Percentiles rank a stretch among this genome's conserved stretches.
Conservation (phyloP, 2,797 vertebrate genomes). For the Takifugu rubripes region DNA sequence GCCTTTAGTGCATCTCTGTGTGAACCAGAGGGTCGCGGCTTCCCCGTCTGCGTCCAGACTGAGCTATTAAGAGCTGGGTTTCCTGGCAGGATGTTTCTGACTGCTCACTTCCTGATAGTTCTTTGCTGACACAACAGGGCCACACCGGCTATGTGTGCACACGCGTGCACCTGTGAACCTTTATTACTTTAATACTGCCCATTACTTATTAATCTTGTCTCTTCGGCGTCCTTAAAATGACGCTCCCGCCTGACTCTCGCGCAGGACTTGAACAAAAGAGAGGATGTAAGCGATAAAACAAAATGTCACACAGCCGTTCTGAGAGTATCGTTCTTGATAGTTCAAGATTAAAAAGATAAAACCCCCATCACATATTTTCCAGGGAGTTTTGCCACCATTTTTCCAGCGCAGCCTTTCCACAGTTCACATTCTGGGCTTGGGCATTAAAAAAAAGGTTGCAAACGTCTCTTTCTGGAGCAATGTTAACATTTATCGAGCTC, state of each 20-base stretch:
- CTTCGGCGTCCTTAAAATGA: neutral
- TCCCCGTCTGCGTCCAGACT: conserved; percentile 39
- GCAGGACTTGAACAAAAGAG: conserved; percentile 19
- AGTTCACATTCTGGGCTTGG: conserved; percentile 26
- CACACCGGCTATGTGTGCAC: conserved; percentile 37
- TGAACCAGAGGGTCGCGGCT: too few species aligned
- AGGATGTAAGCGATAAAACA: neutral
- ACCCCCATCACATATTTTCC: conserved; percentile 24
- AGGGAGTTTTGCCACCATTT: conserved; percentile 14
- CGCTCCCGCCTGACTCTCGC: conserved; percentile 7
- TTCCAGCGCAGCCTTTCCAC: conserved; percentile 30
- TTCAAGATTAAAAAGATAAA: conserved; percentile 28
- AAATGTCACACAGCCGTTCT: conserved; percentile 13
- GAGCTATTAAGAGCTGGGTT: conserved; percentile 73
- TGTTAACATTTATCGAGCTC: conserved; percentile 25
- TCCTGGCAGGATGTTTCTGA: conserved; percentile 86
- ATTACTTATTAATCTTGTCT: conserved; percentile 7
- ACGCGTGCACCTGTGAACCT: conserved; percentile 14
- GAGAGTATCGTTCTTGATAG: conserved; percentile 5
- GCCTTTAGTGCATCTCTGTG: conserved; percentile 36
- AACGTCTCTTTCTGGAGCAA: conserved; percentile 42
- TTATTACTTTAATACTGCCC: conserved; percentile 2
- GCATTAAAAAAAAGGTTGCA: conserved; percentile 40
- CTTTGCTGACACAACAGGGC: conserved; percentile 69
- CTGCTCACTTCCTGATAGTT: conserved; percentile 72